Base-by-base conservation (phyloP, 2,797 vertebrate genomes). In the Sebastes goodei region DNA sequence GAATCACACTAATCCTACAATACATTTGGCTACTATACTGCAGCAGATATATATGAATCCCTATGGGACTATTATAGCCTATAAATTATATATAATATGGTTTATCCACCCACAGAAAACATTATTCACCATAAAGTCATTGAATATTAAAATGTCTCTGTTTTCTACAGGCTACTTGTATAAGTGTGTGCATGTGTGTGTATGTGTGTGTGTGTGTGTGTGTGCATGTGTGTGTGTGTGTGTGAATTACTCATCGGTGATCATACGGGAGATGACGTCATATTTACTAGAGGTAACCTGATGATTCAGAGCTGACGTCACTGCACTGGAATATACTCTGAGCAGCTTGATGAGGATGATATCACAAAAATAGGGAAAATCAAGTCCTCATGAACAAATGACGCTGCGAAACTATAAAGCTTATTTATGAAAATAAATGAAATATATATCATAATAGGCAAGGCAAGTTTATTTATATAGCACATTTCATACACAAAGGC, bases 211-310 rank as follows among this genome's bases (percentile, higher is more conserved):
- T 25, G 38, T 29, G 32, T 20, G 27, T 23, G 42, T 42, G 30
- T 42, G 62, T 27, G 66, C 12, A 53, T 21, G 38, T 20, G 27
- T 17, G 29, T 23, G 25, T 29, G 32, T 11, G 49, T 32, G 32
- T 11, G 21, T 9, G 52, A 66, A 57, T 89, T 84, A 86, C 72
- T 86, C 86, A 88, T 88, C 63, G 55, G 27, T 57, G 71, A 46
- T 57, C 69, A 79, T 63, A 79, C 80, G 46, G 76, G 59, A 74
- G 76, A 90, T 91, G 87, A 95, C 90, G 92, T 95, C 93, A 93
- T 77, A 74, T 77, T 76, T 25, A 70, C 81, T 2, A 29, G 67
- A 57, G 72, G 75, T 74, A 75, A 62, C 61, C 71, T 70, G 56
- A 74, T 63, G 38, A 3, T 52, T 59, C 66, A 20, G 56, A 56